Conservation (phyloP, 2,113 vertebrate genomes). For the Takifugu flavidus region DNA sequence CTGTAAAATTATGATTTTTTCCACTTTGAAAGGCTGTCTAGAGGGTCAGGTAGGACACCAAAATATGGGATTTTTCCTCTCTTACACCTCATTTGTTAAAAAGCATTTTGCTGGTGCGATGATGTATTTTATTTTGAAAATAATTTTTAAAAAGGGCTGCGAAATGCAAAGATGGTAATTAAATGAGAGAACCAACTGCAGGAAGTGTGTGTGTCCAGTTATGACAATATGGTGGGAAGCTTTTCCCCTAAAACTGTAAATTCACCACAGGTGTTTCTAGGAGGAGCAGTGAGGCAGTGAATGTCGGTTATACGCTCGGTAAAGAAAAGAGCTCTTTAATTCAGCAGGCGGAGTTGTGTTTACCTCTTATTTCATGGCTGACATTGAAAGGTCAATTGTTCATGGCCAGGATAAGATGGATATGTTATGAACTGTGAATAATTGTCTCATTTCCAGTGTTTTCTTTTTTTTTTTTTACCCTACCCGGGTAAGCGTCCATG, state of each 20-base stretch:
- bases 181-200: not conserved
- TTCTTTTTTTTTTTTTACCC: not conserved
- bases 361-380: too few species aligned
- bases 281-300: too few species aligned
- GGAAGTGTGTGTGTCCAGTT: not conserved
- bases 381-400: too few species aligned
- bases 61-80: slow-evolving; percentile 5
- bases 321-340: not conserved
- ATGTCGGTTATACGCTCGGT: not conserved
- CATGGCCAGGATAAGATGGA: not conserved
- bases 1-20: slow-evolving; percentile 51
- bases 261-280: not conserved
- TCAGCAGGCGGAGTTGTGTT: too few species aligned
- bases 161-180: too few species aligned
- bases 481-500: not conserved
- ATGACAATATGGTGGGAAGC: not conserved
- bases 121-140: too few species aligned
- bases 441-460: not conserved
- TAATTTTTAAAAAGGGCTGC: too few species aligned
- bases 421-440: not conserved
- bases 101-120: not conserved
- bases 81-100: not conserved
- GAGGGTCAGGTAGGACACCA: slow-evolving; percentile 59
- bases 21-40: slow-evolving; percentile 51
- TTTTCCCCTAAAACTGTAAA: too few species aligned